Base-by-base conservation (phyloP, 64 coral and sea anemone species). In the Actinia equina region DNA sequence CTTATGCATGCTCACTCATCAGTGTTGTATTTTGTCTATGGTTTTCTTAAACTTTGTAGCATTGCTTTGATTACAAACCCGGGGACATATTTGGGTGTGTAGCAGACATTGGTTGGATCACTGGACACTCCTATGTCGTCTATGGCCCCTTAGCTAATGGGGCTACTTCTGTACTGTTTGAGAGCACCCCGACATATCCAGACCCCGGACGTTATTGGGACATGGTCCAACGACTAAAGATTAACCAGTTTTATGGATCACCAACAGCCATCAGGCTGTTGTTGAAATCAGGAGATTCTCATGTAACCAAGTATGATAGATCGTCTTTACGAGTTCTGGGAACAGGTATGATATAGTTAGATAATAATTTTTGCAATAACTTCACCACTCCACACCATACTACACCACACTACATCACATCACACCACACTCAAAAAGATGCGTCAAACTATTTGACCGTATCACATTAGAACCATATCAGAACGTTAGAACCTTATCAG, bases 101-200 rank as follows among this genome's bases (percentile, higher is more conserved):
- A 26, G 96, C 96, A 77, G 96, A 98, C 57, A 94, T 98, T 53
- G 96, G 96, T 69, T 98, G 96, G 96, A 98, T 98, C 80, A 98
- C 96, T 1, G 96, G 96, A 0, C 96, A 98, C 82, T 93, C 93
- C 0, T 98, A 98, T 86, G 96, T 98, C 22, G 96, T 98, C 7
- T 98, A 98, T 89, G 96, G 96, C 4, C 96, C 96, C 25, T 81
- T 98, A 49, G 82, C 85, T 11, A 98, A 98, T 87, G 96, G 96
- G 42, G 96, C 96, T 3, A 98, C 96, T 30, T 92, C 84, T 54
- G 90, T 95, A 4, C 55, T 98, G 37, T 98, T 98, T 88, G 96
- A 98, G 65, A 98, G 96, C 84, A 90, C 93, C 26, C 96, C 96
- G 2, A 98, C 96, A 1, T 98, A 98, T 22, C 96, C 96, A 22